Evolutionary conservation across 2,888 invertebrate species (phyloP).

Genomic region (Trissolcus japonicus): DNA sequence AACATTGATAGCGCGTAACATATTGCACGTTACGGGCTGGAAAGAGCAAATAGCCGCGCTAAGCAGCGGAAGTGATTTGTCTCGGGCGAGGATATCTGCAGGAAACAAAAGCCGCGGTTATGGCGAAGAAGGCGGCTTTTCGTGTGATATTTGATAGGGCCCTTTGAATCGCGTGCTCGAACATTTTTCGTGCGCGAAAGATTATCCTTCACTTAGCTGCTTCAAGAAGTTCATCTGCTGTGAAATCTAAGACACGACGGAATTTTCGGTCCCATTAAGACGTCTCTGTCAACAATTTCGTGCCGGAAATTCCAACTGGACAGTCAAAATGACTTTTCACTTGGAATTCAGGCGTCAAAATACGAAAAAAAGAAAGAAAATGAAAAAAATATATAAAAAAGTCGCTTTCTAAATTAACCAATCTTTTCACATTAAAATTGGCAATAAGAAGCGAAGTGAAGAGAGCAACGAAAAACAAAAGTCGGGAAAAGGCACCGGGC

Average conservation of each 20-base stretch:
- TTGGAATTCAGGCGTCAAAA: no score
- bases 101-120: constrained; percentile 32
- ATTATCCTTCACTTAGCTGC: constrained; percentile 9
- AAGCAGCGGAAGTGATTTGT: constrained; percentile 55
- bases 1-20: constrained; percentile 48
- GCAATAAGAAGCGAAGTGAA: constrained; percentile 45
- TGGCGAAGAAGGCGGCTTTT: constrained; percentile 11
- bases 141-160: constrained; percentile 37
- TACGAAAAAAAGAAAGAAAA: no score
- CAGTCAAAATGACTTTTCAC: not conserved
- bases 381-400: no score
- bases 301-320: not conserved
- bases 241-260: not conserved
- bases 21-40: constrained; percentile 17
- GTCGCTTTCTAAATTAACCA: no score
- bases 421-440: not conserved
- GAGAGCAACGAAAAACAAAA: constrained; percentile 27
- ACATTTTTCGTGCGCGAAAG: constrained; percentile 26
- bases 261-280: not conserved
- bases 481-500: constrained; percentile 4
- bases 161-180: constrained; percentile 44
- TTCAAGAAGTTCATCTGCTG: constrained; percentile 3
- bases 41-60: constrained; percentile 30
- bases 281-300: no score
- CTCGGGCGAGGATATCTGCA: constrained; percentile 39